Percentiles rank a stretch among this genome's conserved stretches.
Conservation (phyloP, 2,797 vertebrate species). For the Anisognathus igniventris region DNA sequence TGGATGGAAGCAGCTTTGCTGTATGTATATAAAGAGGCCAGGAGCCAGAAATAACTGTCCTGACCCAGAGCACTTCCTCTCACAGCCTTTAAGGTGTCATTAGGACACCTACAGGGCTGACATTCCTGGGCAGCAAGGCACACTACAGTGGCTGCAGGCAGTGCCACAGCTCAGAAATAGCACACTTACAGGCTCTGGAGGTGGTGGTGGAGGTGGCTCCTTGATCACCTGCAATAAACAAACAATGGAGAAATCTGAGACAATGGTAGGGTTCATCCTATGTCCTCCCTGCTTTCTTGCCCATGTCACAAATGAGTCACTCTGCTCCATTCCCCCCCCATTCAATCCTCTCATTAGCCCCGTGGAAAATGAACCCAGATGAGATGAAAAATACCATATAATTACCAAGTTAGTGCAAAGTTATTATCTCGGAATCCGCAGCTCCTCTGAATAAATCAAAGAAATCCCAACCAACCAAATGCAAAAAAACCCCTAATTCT, state of each 20-base stretch:
- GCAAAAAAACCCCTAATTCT: not conserved
- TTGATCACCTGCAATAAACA: constrained; percentile 82
- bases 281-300: not conserved
- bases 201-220: constrained; percentile 83
- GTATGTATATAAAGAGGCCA: not conserved
- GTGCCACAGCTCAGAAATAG: not conserved
- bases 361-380: not conserved
- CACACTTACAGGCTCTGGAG: constrained; percentile 83
- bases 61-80: not conserved
- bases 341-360: not conserved
- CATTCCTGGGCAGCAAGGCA: not conserved
- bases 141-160: not conserved
- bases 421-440: not conserved
- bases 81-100: not conserved
- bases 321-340: not conserved
- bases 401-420: not conserved
- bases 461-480: not conserved
- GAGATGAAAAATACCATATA: not conserved
- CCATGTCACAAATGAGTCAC: not conserved
- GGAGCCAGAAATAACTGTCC: constrained; percentile 5
- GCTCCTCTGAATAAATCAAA: not conserved
- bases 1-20: not conserved
- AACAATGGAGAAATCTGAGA: not conserved
- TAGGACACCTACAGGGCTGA: not conserved
- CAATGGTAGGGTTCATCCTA: not conserved